A percentile compares a stretch with the other conserved stretches of the same genome.
These are phyloP conservation scores for Epsilonema sp. DNA, from an alignment of 2,888 invertebrate species.

Conservation along the genomic window DNA sequence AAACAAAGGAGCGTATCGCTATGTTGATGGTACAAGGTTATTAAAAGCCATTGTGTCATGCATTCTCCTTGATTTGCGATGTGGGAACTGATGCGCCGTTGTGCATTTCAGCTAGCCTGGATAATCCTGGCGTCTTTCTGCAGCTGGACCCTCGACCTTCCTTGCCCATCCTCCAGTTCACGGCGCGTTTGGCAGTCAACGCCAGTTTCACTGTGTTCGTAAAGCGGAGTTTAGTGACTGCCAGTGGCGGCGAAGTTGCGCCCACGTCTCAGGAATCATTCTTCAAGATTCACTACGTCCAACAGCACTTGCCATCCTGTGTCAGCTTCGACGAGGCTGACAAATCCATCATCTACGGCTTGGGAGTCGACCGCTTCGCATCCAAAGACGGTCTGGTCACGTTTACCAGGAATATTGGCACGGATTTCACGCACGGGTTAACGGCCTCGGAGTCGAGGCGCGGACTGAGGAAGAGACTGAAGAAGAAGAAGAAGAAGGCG, in stretches of 20 bases:
- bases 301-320: background rate
- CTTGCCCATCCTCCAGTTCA: constrained; percentile 5
- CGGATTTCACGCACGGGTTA: background rate
- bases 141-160: background rate
- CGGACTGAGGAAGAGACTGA: background rate
- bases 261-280: background rate
- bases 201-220: constrained; percentile 5
- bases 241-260: too few species aligned
- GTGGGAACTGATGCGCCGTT: too few species aligned
- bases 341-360: background rate
- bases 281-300: background rate
- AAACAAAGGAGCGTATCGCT: too few species aligned
- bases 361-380: background rate
- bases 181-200: constrained; percentile 3
- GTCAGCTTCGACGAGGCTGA: background rate
- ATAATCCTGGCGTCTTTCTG: background rate
- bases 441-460: background rate
- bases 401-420: background rate
- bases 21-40: too few species aligned
- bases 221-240: too few species aligned
- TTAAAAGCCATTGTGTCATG: too few species aligned
- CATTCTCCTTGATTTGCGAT: too few species aligned
- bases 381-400: background rate
- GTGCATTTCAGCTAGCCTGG: too few species aligned
- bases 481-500: background rate